Conservation (phyloP, 2,113 vertebrate genomes). For the Pollimyrus isidori region DNA sequence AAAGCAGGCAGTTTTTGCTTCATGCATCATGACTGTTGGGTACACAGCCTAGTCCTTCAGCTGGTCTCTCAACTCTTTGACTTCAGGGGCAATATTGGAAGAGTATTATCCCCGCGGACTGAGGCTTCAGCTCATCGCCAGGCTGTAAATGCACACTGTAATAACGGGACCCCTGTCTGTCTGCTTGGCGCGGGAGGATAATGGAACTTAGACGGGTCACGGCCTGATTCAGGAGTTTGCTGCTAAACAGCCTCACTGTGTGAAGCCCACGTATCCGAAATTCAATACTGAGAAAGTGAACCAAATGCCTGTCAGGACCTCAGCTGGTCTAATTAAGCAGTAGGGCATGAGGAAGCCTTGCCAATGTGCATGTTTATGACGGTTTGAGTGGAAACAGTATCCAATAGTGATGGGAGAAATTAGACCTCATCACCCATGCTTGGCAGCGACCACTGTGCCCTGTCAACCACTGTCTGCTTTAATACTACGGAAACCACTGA, state of each 20-base stretch:
- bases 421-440: neutral
- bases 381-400: neutral
- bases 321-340: neutral
- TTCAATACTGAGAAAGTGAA: neutral
- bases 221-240: neutral
- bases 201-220: neutral
- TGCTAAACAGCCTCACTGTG: neutral
- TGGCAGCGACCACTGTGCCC: neutral
- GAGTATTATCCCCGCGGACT: neutral
- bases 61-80: neutral
- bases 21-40: neutral
- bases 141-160: neutral
- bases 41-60: neutral
- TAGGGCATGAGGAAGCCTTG: neutral
- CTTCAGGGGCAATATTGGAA: neutral
- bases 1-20: neutral
- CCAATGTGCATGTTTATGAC: neutral
- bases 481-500: neutral
- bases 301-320: neutral
- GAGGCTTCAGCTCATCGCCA: neutral
- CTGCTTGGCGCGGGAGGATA: neutral
- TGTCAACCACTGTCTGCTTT: neutral
- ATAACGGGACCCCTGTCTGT: neutral
- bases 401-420: neutral
- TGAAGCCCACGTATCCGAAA: neutral